These are phyloP conservation scores for Botrylloides violaceus DNA, from an alignment of 23 tunicate species.

Conservation along the genomic window DNA sequence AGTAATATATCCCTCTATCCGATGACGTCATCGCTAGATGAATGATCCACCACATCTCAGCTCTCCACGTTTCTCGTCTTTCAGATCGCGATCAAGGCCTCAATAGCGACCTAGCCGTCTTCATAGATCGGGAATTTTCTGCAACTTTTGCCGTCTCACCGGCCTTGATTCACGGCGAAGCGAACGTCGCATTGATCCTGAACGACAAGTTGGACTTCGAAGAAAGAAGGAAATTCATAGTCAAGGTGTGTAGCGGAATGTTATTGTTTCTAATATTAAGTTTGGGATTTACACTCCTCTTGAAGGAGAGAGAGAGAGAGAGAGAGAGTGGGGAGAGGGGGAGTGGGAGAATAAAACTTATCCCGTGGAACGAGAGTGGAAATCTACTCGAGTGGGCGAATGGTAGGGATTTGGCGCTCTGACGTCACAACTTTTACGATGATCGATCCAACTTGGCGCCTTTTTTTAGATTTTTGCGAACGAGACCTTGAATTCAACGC, in stretches of 20 bases:
- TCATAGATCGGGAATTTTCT: conserved; percentile 30
- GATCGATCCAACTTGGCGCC: not conserved
- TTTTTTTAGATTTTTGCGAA: conserved; percentile 70
- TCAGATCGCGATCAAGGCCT: conserved; percentile 65
- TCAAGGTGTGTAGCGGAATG: conserved; percentile 34
- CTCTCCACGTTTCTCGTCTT: not conserved
- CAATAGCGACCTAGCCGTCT: conserved; percentile 69
- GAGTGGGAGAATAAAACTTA: too few relatives aligned
- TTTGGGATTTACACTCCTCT: too few relatives aligned
- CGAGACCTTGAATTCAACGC: conserved; percentile 41
- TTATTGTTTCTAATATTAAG: too few relatives aligned
- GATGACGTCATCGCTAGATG: not conserved
- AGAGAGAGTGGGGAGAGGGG: too few relatives aligned
- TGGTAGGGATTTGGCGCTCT: not conserved
- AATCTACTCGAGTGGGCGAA: too few relatives aligned
- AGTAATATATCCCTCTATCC: not conserved
- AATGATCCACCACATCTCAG: not conserved
- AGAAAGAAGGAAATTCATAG: conserved; percentile 5
- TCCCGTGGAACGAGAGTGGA: too few relatives aligned
- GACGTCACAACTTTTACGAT: not conserved
- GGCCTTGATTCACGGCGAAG: conserved; percentile 30
- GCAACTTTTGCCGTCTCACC: conserved; percentile 45
- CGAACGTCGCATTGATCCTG: conserved; percentile 38
- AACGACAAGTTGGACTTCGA: conserved; percentile 60
- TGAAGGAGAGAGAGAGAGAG: too few relatives aligned